Evolutionary conservation across 2,888 invertebrate genomes (phyloP).

Genomic region (Eucriotettix oculatus): DNA sequence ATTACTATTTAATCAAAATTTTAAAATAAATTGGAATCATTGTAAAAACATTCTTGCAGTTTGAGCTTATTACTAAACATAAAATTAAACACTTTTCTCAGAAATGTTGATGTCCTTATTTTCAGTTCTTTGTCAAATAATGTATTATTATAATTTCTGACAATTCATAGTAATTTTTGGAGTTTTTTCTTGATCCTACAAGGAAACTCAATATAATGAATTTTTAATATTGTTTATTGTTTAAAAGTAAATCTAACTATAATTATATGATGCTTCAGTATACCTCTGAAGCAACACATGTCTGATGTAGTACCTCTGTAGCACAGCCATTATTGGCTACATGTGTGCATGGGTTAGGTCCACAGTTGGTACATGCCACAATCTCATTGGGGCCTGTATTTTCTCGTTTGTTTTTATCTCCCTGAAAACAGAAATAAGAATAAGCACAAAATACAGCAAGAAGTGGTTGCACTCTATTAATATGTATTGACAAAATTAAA

Average conservation of each 20-base stretch:
- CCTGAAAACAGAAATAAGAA: conserved; percentile 33
- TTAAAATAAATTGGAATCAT: too few relatives aligned
- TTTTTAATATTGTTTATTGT: background rate
- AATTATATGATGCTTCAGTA: background rate
- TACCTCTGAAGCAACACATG: too few relatives aligned
- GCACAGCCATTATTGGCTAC: conserved; percentile 77
- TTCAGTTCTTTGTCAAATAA: too few relatives aligned
- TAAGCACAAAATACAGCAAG: background rate
- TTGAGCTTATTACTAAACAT: too few relatives aligned
- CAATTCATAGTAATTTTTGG: too few relatives aligned
- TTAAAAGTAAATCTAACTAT: background rate
- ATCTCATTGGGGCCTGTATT: conserved; percentile 59
- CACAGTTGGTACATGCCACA: conserved; percentile 68
- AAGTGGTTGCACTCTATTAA: background rate
- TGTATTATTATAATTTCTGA: too few relatives aligned
- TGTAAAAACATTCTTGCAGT: too few relatives aligned
- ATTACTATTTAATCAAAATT: too few relatives aligned
- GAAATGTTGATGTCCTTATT: too few relatives aligned
- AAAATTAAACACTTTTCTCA: too few relatives aligned
- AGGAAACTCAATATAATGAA: too few relatives aligned
- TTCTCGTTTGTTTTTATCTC: conserved; percentile 64
- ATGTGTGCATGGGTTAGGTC: conserved; percentile 69
- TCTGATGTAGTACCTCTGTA: conserved; percentile 42
- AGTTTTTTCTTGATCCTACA: too few relatives aligned
- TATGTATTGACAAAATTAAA: background rate